Evolutionary conservation across 2,113 vertebrate genomes (phyloP), one percentile per base, ranked within the genome.

Genomic region (Syngnathus floridae): DNA sequence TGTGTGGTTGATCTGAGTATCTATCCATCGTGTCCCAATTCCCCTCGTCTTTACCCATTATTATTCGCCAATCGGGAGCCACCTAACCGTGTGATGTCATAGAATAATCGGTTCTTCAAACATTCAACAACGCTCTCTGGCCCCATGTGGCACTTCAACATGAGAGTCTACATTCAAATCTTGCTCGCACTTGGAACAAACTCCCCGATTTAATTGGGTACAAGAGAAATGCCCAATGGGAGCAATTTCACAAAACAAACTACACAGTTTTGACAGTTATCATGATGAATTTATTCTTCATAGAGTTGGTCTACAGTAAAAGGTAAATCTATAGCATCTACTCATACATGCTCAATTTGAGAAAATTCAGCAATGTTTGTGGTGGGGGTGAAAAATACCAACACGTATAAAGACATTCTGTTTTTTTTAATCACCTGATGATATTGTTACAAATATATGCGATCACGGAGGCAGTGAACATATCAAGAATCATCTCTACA

Each of bases 251-350:
- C 58, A 38, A 66, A 59, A 59, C 56, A 77, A 35, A 67, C 55
- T 31, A 61, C 1, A 60, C 57, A 64, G 45, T 1, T 5, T 55
- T 59, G 67, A 80, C 75, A 60, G 58, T 60, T 60, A 60, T n/a
- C 36, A 84, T 77, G 73, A 81, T 81, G 75, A 75, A 86, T 89
- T 87, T 89, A 87, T 83, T 88, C 73, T 81, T 79, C 69, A 84
- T 80, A 86, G 81, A 83, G 81, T 87, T 87, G 65, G 67, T 86
- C 88, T 87, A 88, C 86, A 88, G 76, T 84, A 71, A 83, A 56
- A 66, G 79, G 69, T 85, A 81, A 80, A 79, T 80, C 79, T 87
- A 78, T 76, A 76, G 62, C 48, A 68, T 81, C 79, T 80, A 84
- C 72, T 80, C 35, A 78, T 79, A 87, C 74, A 81, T 73, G 82